These are phyloP conservation scores for Cydia amplana DNA, from an alignment of 1,140 invertebrate genomes.

Conservation along the genomic window DNA sequence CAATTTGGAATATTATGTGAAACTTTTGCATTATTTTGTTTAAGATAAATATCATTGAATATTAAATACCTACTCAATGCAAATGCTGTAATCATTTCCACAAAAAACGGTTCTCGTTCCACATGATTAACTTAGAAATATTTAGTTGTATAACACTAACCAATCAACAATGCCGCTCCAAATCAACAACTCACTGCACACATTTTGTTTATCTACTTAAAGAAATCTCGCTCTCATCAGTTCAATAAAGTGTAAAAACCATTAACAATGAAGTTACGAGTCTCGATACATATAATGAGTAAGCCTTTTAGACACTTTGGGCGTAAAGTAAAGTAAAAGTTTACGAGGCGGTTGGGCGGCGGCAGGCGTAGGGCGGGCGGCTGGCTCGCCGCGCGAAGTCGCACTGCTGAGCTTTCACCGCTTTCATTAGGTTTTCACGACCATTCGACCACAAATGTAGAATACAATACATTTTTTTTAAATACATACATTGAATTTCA, in stretches of 20 bases:
- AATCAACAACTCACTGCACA: neutral
- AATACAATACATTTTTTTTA: no score
- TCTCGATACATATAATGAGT: neutral
- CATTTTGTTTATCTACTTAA: neutral
- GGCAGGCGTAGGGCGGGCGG: slow-evolving; percentile 16
- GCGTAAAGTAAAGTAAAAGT: slow-evolving; percentile 11
- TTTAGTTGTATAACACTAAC: neutral
- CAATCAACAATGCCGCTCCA: neutral
- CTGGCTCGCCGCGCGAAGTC: neutral
- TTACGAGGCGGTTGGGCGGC: neutral
- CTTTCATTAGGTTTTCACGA: neutral
- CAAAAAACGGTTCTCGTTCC: neutral
- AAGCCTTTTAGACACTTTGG: neutral
- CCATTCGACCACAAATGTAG: neutral
- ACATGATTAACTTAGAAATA: neutral
- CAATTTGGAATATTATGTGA: no score
- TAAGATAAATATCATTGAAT: no score
- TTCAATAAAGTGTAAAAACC: neutral
- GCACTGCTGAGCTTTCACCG: slow-evolving; percentile 5
- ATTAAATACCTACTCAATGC: no score
- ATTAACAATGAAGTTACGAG: neutral
- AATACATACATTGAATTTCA: no score
- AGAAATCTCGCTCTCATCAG: neutral
- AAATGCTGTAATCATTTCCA: no score
- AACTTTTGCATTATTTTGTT: no score